These are phyloP conservation scores for Myiagra hebetior DNA, from an alignment of 2,113 vertebrate genomes.

Conservation along the genomic window DNA sequence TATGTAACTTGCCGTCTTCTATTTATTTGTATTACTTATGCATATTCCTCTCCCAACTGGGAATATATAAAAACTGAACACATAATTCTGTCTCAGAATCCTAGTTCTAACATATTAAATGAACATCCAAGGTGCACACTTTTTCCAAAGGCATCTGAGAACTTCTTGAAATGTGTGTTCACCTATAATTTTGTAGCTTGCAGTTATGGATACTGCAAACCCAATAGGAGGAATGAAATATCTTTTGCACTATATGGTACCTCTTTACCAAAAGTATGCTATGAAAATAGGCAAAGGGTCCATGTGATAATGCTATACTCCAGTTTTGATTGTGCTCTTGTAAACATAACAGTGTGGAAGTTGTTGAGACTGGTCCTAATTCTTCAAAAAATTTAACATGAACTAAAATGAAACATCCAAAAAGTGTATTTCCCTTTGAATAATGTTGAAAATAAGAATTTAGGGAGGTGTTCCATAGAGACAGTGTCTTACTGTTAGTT, in stretches of 20 bases:
- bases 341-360: neutral
- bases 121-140: fast-evolving
- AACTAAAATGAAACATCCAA: neutral
- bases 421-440: neutral
- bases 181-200: neutral
- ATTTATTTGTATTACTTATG: neutral
- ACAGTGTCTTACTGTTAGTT: neutral
- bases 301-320: neutral
- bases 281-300: neutral
- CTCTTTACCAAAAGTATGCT: neutral
- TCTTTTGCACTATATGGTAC: neutral
- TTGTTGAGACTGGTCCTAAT: neutral
- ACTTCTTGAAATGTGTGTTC: neutral
- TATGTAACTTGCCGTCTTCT: neutral
- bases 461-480: neutral
- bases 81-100: neutral
- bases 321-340: neutral
- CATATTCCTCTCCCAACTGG: neutral
- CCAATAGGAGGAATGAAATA: neutral
- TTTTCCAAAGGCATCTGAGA: neutral
- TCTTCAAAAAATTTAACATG: neutral
- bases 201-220: neutral
- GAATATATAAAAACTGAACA: neutral
- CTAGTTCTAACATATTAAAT: neutral
- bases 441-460: neutral